Evolutionary conservation across 2,113 vertebrate genomes (phyloP).

Genomic region (Petrocephalus microphthalmus): DNA sequence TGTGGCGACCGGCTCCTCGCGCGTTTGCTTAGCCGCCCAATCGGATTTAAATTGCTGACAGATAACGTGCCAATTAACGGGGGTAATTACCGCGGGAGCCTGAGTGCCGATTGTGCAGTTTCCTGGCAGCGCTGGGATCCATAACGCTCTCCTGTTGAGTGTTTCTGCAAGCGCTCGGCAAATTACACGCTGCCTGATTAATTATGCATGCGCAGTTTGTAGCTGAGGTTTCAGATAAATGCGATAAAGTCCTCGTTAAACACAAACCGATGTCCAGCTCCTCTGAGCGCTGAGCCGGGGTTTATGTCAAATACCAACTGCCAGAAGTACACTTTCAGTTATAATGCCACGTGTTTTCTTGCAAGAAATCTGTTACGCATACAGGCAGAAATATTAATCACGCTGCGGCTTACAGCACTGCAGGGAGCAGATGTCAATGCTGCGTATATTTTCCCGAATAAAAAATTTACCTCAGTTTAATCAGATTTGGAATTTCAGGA

Average conservation of each 20-base stretch:
- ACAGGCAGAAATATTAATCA: constrained; percentile 1
- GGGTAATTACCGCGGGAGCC: neutral
- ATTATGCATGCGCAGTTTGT: neutral
- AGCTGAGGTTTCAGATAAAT: neutral
- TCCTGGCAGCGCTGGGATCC: neutral
- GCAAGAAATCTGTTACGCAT: neutral
- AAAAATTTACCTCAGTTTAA: neutral
- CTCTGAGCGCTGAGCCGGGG: neutral
- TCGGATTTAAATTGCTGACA: neutral
- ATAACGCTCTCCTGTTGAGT: neutral
- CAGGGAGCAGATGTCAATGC: constrained; percentile 8
- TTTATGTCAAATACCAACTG: neutral
- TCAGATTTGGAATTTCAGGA: constrained; percentile 10
- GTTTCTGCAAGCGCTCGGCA: neutral
- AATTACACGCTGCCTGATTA: neutral
- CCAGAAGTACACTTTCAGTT: neutral
- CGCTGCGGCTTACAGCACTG: neutral
- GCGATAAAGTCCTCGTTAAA: neutral
- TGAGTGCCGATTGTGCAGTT: neutral
- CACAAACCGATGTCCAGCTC: neutral
- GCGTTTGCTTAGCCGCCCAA: neutral
- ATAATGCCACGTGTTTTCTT: neutral
- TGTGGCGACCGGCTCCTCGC: neutral
- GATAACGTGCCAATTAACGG: neutral
- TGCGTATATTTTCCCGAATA: neutral